Evolutionary conservation across 1,140 invertebrate species (phyloP), one percentile per base, ranked within the genome.

Genomic region (Saccostrea cuccullata): DNA sequence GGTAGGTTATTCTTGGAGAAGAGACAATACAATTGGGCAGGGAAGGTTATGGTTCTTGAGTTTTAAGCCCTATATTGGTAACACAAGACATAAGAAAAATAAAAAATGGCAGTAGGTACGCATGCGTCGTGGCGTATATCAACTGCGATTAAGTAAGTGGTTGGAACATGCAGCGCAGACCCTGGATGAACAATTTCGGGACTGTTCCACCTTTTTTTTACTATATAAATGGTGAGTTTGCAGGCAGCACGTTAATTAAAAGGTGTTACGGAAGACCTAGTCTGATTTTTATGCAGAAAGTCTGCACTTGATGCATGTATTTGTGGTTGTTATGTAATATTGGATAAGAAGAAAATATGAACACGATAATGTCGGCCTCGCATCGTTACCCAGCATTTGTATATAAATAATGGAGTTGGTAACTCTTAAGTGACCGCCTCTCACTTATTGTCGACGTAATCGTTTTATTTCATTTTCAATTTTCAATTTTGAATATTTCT

Each of bases 281-380:
- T 77, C 70, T 77, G 15, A 77, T 77, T 77, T 77, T 77, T 77
- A 77, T 77, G 70, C 70, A 77, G 70, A 77, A 77, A 77, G 26
- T 77, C 70, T 77, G 70, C 70, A 77, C 70, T 77, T 77, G 23
- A 30, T 77, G 70, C 23, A 77, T 77, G 70, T 77, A 30, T 77
- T 30, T 77, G 70, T 77, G 30, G 70, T 77, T 77, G 70, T 77
- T 77, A 77, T 77, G 70, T 77, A 77, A 77, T 77, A 77, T 77
- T 77, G 70, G 15, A 77, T 26, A 30, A 77, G 70, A 36, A 23
- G 26, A 77, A 77, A 77, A 77, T 77, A 77, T 77, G 70, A 77
- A 77, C 30, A 77, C 70, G 70, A 36, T 77, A 77, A 77, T 77
- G 70, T 77, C 70, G 70, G 70, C 23, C 15, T 77, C 70, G 70